Conservation (phyloP, 2,797 vertebrate genomes). For the Pitangus sulphuratus region DNA sequence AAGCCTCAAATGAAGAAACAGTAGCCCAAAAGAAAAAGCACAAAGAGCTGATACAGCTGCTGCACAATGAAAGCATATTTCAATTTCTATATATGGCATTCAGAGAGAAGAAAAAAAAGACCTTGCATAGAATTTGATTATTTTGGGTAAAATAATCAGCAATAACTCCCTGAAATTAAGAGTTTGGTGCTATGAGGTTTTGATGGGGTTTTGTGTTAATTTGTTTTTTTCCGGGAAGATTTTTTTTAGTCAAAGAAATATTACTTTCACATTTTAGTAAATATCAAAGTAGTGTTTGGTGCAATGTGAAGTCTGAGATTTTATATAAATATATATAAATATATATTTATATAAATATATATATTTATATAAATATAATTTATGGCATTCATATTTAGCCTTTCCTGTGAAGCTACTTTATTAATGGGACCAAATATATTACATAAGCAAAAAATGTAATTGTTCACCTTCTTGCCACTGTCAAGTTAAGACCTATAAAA, state of each 20-base stretch:
- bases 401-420: neutral
- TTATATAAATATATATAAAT: neutral
- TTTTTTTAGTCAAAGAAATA: neutral
- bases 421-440: neutral
- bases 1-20: neutral
- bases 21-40: neutral
- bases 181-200: neutral
- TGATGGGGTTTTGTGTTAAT: neutral
- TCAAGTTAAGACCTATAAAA: neutral
- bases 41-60: neutral
- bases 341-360: too few species aligned
- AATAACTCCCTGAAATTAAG: neutral
- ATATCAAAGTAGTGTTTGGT: neutral
- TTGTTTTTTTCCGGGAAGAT: neutral
- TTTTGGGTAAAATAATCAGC: neutral
- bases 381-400: neutral
- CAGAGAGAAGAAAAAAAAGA: neutral
- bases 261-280: neutral
- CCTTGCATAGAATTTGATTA: neutral
- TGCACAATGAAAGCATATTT: neutral
- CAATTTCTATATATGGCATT: neutral
- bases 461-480: neutral
- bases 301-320: neutral
- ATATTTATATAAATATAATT: neutral
- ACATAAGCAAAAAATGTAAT: neutral